A percentile compares a stretch with the other conserved stretches of the same genome.
These are phyloP conservation scores for Chlamydotis undulata DNA, from an alignment of 2,113 vertebrate species.

Conservation along the genomic window DNA sequence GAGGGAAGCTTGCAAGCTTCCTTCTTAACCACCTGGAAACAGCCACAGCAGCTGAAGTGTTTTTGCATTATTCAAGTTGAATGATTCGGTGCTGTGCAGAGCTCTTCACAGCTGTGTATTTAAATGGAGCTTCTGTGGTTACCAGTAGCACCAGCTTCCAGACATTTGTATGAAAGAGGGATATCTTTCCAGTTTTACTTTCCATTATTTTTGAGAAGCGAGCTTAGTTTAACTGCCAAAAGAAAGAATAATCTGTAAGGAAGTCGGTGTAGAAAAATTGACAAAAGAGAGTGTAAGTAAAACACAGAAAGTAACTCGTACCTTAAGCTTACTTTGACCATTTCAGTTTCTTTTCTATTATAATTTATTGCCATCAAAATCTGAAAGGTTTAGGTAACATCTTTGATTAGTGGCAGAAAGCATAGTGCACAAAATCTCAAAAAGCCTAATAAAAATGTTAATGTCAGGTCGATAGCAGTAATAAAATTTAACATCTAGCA, in stretches of 20 bases:
- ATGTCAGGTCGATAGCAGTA: background rate
- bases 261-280: background rate
- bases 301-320: background rate
- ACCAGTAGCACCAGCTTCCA: background rate
- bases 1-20: background rate
- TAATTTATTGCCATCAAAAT: background rate
- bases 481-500: conserved; percentile 13
- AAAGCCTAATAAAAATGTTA: background rate
- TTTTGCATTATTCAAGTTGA: background rate
- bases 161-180: background rate
- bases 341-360: background rate
- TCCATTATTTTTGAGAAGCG: background rate
- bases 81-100: background rate
- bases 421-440: background rate
- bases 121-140: background rate
- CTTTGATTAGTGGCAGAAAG: background rate
- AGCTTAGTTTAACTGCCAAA: background rate
- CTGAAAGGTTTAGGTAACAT: background rate
- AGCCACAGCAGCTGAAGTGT: fast-evolving
- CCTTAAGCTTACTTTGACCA: background rate
- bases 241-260: background rate
- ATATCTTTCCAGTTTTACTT: background rate
- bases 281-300: background rate
- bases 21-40: background rate
- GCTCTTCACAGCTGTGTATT: fast-evolving